Evolutionary conservation across 37 sponge, comb jelly and placozoan species (phyloP), one percentile per base, ranked within the genome.

Genomic region (Chondrosia reniformis): DNA sequence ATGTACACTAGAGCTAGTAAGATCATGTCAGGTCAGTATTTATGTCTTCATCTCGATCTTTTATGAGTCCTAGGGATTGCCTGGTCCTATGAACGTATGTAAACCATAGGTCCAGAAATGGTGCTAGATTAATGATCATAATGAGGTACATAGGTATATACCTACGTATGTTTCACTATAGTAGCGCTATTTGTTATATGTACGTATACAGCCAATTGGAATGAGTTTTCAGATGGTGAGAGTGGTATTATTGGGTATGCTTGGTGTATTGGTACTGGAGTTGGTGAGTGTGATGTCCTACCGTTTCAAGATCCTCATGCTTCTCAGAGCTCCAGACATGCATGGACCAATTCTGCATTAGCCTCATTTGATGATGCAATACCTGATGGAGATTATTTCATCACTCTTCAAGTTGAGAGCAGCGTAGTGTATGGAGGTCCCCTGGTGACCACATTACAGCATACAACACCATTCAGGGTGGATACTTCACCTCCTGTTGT

Each of bases 211-310:
- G 94, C 90, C 36, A 86, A 93, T 46, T 93, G 94, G 94, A 46
- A 89, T 67, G 89, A 82, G 2, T 84, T 93, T 55, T 17, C 32
- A 43, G 94, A 93, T 49, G 55, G 54, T 33, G 87, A 93, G 75
- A 83, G 78, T 49, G 86, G 84, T 42, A 84, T 95, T 55, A 75
- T 43, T 72, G 84, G 65, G 63, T 95, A 95, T 63, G 55, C 87
- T 3, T 95, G 95, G 95, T 95, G 89, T 52, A 67, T 95, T n/a
- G 92, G 95, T 0, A 74, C 87, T 9, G 15, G 49, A 2, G 32
- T 81, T 32, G 90, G 81, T 1, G 19, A 42, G 4, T 89, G 89
- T 69, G 84, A 93, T 46, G 55, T 86, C 21, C 45, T 80, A 25
- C 38, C 62, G 17, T 63, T 19, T 5, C 2, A 21, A 32, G 89